A percentile compares a stretch with the other conserved stretches of the same genome.
Conservation (phyloP, 2,888 invertebrate species). For the Ophioninae sp. region DNA sequence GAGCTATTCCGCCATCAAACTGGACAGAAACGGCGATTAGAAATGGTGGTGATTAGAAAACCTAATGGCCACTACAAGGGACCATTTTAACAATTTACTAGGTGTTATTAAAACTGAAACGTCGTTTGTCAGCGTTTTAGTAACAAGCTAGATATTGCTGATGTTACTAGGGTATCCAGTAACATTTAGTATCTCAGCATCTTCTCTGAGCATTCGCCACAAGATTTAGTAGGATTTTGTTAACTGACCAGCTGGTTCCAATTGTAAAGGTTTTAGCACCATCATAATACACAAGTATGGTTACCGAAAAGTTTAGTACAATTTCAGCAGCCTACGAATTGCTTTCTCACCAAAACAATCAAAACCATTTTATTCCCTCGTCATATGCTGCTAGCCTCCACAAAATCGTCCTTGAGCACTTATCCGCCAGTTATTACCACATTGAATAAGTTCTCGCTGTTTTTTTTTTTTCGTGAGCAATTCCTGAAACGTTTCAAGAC, state of each 20-base stretch:
- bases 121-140: background rate
- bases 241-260: background rate
- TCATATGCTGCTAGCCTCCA: background rate
- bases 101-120: background rate
- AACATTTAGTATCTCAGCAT: background rate
- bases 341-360: background rate
- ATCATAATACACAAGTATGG: background rate
- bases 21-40: background rate
- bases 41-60: background rate
- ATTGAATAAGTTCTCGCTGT: too few relatives aligned
- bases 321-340: background rate
- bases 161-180: background rate
- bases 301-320: background rate
- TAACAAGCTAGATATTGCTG: background rate
- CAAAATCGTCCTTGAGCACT: background rate
- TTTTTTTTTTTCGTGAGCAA: too few relatives aligned
- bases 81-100: background rate
- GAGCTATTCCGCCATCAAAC: background rate
- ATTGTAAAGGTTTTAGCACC: background rate
- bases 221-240: background rate
- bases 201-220: background rate
- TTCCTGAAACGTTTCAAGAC: too few relatives aligned
- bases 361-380: background rate
- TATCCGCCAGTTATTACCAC: background rate
- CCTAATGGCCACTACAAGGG: background rate